These are phyloP conservation scores for Salvator merianae DNA, from an alignment of 2,113 vertebrate genomes.

Conservation along the genomic window DNA sequence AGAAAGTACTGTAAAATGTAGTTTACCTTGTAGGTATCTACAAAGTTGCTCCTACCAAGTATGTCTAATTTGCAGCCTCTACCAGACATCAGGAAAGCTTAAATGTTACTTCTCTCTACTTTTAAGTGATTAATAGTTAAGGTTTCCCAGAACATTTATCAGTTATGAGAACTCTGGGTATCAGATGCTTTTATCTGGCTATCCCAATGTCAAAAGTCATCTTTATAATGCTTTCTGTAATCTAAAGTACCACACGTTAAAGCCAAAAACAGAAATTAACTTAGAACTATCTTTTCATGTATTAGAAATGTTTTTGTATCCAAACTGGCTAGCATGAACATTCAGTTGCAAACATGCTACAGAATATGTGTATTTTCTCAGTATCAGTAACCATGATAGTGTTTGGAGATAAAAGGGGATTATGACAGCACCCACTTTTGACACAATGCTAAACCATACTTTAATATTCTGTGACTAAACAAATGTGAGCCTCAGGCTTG, in stretches of 20 bases:
- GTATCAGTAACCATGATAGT: neutral
- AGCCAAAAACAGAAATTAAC: neutral
- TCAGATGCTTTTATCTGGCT: neutral
- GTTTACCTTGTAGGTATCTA: neutral
- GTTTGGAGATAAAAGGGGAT: neutral
- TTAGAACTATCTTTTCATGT: no score
- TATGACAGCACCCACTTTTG: neutral
- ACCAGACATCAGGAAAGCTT: neutral
- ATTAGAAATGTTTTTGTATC: neutral
- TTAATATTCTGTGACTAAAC: neutral
- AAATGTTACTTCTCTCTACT: neutral
- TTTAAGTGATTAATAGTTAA: no score
- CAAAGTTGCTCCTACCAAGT: neutral
- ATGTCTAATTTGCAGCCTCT: neutral
- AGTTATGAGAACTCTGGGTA: neutral
- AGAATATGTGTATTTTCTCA: neutral
- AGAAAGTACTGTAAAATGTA: neutral
- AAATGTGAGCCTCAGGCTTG: neutral
- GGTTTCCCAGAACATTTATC: neutral
- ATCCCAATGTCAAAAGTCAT: neutral
- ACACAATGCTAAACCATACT: neutral
- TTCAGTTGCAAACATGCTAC: neutral
- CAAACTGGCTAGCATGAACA: neutral
- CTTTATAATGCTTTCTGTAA: neutral
- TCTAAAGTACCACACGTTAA: neutral